Evolutionary conservation across 2,797 vertebrate genomes (phyloP).

Genomic region (Serranus cabrilla): DNA sequence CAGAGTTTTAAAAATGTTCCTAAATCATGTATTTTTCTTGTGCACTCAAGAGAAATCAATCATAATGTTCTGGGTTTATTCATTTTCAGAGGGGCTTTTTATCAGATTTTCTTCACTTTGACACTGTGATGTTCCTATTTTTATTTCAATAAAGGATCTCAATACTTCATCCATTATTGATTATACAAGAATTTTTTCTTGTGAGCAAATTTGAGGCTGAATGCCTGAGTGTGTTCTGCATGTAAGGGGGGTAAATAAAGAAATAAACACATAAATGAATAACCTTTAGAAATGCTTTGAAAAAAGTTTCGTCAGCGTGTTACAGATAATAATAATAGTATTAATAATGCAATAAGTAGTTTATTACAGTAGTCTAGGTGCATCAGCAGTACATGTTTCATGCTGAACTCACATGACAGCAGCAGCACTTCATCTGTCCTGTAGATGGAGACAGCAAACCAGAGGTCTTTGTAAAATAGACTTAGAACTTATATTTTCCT

Average conservation of each 20-base stretch:
- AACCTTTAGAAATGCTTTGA: neutral
- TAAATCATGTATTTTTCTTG: too few relatives aligned
- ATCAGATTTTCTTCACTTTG: too few relatives aligned
- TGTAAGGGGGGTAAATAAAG: too few relatives aligned
- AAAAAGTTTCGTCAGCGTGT: neutral
- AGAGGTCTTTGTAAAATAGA: neutral
- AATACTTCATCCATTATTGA: neutral
- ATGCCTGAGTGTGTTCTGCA: too few relatives aligned
- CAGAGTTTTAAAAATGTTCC: too few relatives aligned
- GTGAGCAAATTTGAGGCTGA: neutral
- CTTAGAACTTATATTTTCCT: too few relatives aligned
- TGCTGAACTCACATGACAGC: neutral
- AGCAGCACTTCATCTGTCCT: conserved; percentile 56
- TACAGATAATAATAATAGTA: neutral
- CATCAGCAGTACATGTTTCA: neutral
- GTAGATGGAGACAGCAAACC: conserved; percentile 70
- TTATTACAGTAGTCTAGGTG: neutral
- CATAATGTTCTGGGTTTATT: too few relatives aligned
- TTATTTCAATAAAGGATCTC: neutral
- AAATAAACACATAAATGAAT: neutral
- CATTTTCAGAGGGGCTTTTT: too few relatives aligned
- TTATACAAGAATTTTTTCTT: too few relatives aligned
- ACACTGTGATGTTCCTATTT: too few relatives aligned
- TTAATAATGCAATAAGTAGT: neutral
- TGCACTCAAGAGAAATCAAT: too few relatives aligned